phyloP scores from a whole-genome alignment of 30 jellyfish, hydroid and myxozoan genomes.

The Turritopsis dohrnii region DNA sequence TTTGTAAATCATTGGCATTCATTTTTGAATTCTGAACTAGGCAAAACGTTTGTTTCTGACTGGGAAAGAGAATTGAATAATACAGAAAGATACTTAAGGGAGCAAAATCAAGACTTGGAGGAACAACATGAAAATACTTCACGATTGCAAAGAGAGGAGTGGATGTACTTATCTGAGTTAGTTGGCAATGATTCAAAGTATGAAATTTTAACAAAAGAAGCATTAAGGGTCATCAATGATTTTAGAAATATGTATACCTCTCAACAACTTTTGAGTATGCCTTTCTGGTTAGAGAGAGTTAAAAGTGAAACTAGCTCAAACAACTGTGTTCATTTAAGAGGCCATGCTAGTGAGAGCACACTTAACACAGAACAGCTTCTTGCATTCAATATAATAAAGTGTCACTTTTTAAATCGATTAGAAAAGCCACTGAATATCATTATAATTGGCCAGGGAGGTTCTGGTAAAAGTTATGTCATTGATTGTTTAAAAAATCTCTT shows the following conservation, averaged over 20 bases:
- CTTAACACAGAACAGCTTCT: constrained; percentile 32
- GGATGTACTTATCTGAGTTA: constrained; percentile 48
- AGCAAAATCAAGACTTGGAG: neutral
- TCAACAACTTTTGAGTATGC: constrained; percentile 16
- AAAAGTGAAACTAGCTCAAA: constrained; percentile 6
- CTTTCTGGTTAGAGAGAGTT: constrained; percentile 37
- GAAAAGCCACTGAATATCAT: constrained; percentile 15
- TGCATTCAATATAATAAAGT: constrained; percentile 16
- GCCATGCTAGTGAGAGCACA: neutral
- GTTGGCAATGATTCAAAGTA: neutral
- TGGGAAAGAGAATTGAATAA: constrained; percentile 33
- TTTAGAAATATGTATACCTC: neutral
- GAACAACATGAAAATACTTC: neutral
- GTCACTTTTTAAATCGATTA: neutral
- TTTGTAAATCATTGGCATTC: constrained; percentile 23
- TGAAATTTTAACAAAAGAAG: neutral
- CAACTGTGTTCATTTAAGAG: neutral
- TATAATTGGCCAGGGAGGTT: constrained; percentile 34
- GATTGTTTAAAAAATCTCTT: constrained; percentile 19
- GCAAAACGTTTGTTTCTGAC: constrained; percentile 27
- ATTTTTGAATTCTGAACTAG: constrained; percentile 22
- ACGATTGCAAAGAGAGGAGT: constrained; percentile 23
- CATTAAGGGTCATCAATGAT: neutral
- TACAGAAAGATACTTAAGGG: constrained; percentile 22
- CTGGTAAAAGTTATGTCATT: constrained; percentile 44